Evolutionary conservation across 2,113 vertebrate genomes (phyloP), one percentile per base, ranked within the genome.

Genomic region (Malurus elegans): DNA sequence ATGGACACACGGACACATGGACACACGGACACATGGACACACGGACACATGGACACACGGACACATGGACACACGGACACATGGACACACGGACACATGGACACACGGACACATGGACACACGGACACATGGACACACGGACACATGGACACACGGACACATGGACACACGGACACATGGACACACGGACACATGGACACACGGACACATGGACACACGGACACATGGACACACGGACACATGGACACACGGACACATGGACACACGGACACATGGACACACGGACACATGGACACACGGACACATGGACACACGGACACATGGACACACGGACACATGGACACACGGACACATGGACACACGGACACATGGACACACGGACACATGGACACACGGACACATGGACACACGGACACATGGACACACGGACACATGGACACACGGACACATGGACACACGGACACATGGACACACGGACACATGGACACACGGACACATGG

Each of bases 121-220:
- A 38, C 4, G 18, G 4, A n/a, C 20, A 20, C 10, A 57, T n/a
- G n/a, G n/a, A n/a, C n/a, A n/a, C 16, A 19, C 4, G n/a, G 31
- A 31, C 2, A 40, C 6, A 38, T 3, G 18, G 4, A n/a, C 20
- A 20, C 10, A 57, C n/a, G n/a, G n/a, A n/a, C n/a, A n/a, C 16
- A 19, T 3, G n/a, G 31, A 31, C 2, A 40, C 6, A 38, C 4
- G 18, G 4, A n/a, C 20, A 20, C 10, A 57, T n/a, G n/a, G n/a
- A n/a, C n/a, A n/a, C 16, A 19, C 4, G n/a, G 31, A 31, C 2
- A 40, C 6, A 38, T 3, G 18, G 4, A n/a, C 20, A 20, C 10
- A 57, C n/a, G n/a, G n/a, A n/a, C n/a, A n/a, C 16, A 19, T 3
- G n/a, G 31, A 31, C 2, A 40, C 6, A 38, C 4, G 18, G 4